A percentile compares a stretch with the other conserved stretches of the same genome.
phyloP scores from a whole-genome alignment of 2,797 vertebrate species.

The Triplophysa yarkandensis region DNA sequence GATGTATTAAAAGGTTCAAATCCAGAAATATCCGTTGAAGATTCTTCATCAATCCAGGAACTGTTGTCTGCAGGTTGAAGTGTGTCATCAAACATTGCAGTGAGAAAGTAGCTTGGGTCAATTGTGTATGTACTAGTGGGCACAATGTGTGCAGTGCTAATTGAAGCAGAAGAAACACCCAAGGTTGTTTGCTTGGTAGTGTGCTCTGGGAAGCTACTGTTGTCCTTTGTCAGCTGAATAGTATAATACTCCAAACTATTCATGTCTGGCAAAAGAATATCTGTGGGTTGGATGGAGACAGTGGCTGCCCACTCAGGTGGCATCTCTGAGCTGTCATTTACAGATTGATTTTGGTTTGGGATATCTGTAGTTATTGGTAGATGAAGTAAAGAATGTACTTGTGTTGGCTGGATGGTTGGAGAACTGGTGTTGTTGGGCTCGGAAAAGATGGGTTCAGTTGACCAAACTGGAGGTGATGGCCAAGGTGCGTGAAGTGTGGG shows the following conservation, averaged over 20 bases:
- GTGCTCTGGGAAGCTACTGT: slow-evolving; percentile 64
- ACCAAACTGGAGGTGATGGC: not conserved
- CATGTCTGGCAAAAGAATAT: slow-evolving; percentile 71
- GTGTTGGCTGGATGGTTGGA: slow-evolving; percentile 32
- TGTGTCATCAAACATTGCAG: slow-evolving; percentile 53
- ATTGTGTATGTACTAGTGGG: slow-evolving; percentile 56
- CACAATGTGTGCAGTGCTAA: slow-evolving; percentile 58
- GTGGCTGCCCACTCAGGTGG: slow-evolving; percentile 66
- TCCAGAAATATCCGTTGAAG: slow-evolving; percentile 67
- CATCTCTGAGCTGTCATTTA: slow-evolving; percentile 52
- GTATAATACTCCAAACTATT: slow-evolving; percentile 76
- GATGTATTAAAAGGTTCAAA: slow-evolving; percentile 66
- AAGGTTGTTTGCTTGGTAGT: slow-evolving; percentile 61
- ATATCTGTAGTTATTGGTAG: slow-evolving; percentile 51
- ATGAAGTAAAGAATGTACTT: slow-evolving; percentile 15
- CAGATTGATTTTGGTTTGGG: slow-evolving; percentile 49
- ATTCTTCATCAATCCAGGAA: slow-evolving; percentile 65
- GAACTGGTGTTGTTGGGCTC: slow-evolving; percentile 5
- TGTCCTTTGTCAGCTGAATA: slow-evolving; percentile 64
- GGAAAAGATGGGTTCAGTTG: slow-evolving; percentile 25
- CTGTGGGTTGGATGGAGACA: slow-evolving; percentile 63
- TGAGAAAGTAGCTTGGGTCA: slow-evolving; percentile 54
- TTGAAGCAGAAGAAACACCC: slow-evolving; percentile 51
- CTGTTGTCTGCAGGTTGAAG: slow-evolving; percentile 51
- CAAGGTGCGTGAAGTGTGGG: not conserved